Percentiles rank a stretch among this genome's conserved stretches.
Evolutionary conservation across 2,888 invertebrate species (phyloP).

Genomic region (Heteropelma amictum): DNA sequence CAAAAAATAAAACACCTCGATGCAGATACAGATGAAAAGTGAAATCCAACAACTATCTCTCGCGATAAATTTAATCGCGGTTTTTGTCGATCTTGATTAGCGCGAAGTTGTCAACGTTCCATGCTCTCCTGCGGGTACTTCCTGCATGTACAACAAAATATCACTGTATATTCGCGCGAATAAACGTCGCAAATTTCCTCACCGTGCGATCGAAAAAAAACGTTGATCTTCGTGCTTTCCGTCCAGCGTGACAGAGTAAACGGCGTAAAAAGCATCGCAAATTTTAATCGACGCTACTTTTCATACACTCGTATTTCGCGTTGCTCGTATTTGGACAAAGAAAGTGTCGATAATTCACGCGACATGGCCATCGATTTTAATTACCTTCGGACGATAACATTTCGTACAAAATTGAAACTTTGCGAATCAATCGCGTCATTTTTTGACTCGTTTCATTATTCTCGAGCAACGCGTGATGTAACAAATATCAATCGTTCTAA

Average conservation of each 20-base stretch:
- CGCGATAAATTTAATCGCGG: conserved; percentile 46
- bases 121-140: not conserved
- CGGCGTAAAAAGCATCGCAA: conserved; percentile 13
- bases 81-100: conserved; percentile 48
- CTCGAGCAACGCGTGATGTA: not conserved
- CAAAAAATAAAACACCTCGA: too few species aligned
- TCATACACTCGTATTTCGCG: not conserved
- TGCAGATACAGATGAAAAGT: conserved; percentile 41
- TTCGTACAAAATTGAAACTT: not conserved
- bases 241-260: not conserved
- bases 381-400: conserved; percentile 23
- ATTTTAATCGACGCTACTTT: conserved; percentile 37
- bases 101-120: conserved; percentile 43
- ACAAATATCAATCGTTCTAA: not conserved
- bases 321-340: not conserved
- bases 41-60: conserved; percentile 47
- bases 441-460: not conserved
- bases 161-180: not conserved
- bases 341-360: not conserved
- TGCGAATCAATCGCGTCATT: not conserved
- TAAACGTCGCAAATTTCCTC: conserved; percentile 17
- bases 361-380: conserved; percentile 32
- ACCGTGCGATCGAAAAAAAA: conserved; percentile 31
- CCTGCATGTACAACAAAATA: not conserved
- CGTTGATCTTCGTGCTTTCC: conserved; percentile 24